These are phyloP conservation scores for Hippotragus niger DNA, from an alignment of 2,113 vertebrate species.

Conservation along the genomic window DNA sequence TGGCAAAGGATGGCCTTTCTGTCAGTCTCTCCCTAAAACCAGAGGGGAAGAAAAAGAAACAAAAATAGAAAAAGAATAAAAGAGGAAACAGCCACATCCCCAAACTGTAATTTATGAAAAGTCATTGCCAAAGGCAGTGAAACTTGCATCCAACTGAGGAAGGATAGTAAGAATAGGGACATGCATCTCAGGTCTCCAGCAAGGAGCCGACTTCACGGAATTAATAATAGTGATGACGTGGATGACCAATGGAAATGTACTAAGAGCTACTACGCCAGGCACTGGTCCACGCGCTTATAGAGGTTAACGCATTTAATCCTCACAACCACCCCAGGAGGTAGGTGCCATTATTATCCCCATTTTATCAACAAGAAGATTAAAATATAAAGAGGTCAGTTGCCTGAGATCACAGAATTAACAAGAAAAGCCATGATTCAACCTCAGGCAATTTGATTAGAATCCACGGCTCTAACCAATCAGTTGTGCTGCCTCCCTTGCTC, in stretches of 20 bases:
- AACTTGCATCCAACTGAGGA: neutral
- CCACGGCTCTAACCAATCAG: neutral
- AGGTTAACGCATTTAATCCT: neutral
- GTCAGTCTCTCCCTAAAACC: neutral
- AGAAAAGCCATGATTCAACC: neutral
- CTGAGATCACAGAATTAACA: neutral
- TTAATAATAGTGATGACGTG: neutral
- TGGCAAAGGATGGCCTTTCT: neutral
- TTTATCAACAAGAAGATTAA: neutral
- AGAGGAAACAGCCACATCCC: neutral
- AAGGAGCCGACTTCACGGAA: neutral
- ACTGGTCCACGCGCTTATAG: neutral
- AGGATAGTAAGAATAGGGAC: neutral
- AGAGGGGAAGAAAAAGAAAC: neutral
- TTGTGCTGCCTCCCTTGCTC: neutral
- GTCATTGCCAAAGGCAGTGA: neutral
- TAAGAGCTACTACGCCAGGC: neutral
- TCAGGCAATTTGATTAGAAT: neutral
- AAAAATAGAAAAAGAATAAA: neutral
- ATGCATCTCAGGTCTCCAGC: neutral
- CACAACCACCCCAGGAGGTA: neutral
- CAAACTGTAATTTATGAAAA: neutral
- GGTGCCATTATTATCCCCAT: neutral
- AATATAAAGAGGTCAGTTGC: neutral
- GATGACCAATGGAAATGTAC: neutral